phyloP scores from a whole-genome alignment of 2,888 invertebrate genomes.

The Podabrus alpinus region DNA sequence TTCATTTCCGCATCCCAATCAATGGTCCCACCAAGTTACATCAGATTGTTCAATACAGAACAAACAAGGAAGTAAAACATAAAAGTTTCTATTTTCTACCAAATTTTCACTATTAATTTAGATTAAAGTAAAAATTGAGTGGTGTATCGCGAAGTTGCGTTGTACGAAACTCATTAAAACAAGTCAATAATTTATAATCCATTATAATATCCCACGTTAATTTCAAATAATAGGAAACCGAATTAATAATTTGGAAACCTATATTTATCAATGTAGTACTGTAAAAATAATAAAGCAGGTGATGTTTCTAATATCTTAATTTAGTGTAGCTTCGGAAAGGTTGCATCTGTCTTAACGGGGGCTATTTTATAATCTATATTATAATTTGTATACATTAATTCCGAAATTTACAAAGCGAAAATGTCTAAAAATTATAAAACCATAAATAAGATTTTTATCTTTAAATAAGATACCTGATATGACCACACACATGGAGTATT shows the following conservation, averaged over 20 bases:
- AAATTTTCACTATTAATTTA: too few relatives aligned
- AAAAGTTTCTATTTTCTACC: too few relatives aligned
- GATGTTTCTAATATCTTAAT: slow-evolving; percentile 47
- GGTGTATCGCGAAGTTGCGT: too few relatives aligned
- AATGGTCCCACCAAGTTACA: background rate
- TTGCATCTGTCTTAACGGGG: slow-evolving; percentile 17
- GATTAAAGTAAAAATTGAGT: too few relatives aligned
- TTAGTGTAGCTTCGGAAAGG: slow-evolving; percentile 16
- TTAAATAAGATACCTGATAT: slow-evolving; percentile 14
- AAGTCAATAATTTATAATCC: background rate
- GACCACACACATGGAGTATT: slow-evolving; percentile 17
- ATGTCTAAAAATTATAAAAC: slow-evolving; percentile 8
- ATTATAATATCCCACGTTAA: background rate
- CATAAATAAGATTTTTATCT: slow-evolving; percentile 26
- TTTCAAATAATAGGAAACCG: background rate
- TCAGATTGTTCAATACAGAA: background rate
- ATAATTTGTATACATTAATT: slow-evolving; percentile 19
- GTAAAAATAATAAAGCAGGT: slow-evolving; percentile 37
- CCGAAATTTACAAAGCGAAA: slow-evolving; percentile 14
- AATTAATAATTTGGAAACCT: background rate
- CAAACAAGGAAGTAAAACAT: background rate
- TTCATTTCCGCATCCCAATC: background rate
- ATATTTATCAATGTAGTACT: background rate
- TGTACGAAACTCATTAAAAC: background rate
- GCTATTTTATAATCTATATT: slow-evolving; percentile 18